phyloP scores from a whole-genome alignment of 2,888 invertebrate genomes.

The Colletes collaris region DNA sequence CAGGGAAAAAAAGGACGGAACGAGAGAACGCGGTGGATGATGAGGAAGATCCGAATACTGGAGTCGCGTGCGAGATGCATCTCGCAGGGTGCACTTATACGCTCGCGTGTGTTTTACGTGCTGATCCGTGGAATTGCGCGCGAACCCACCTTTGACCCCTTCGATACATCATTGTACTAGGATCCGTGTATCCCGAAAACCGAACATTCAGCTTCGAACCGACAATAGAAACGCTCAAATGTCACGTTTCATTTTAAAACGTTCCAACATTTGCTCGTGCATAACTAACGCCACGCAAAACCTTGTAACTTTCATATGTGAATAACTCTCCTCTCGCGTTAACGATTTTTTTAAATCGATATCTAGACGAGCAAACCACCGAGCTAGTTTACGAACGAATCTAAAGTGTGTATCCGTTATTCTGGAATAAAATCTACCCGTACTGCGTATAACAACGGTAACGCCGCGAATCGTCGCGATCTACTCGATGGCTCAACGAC shows the following conservation, averaged over 20 bases:
- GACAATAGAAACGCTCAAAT: no score
- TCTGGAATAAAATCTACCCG: no score
- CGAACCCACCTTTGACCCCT: conserved; percentile 31
- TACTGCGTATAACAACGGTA: background rate
- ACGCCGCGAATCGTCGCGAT: conserved; percentile 9
- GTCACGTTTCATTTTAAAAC: no score
- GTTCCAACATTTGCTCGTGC: no score
- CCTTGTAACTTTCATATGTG: no score
- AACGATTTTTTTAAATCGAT: no score
- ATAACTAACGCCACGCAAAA: no score
- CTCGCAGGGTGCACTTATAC: conserved; percentile 37
- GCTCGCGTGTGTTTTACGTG: conserved; percentile 41
- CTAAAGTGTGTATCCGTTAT: no score
- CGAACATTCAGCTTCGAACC: no score
- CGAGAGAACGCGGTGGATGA: conserved; percentile 11
- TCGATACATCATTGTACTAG: conserved; percentile 2
- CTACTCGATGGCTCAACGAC: background rate
- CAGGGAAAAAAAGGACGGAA: conserved; percentile 45
- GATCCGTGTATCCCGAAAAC: background rate
- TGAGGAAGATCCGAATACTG: conserved; percentile 40
- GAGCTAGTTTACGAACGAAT: no score
- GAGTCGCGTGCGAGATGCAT: conserved; percentile 71
- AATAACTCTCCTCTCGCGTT: no score
- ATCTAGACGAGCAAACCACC: no score
- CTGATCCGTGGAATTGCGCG: conserved; percentile 38